Conservation (phyloP, 1,140 invertebrate species). For the Patella vulgata region DNA sequence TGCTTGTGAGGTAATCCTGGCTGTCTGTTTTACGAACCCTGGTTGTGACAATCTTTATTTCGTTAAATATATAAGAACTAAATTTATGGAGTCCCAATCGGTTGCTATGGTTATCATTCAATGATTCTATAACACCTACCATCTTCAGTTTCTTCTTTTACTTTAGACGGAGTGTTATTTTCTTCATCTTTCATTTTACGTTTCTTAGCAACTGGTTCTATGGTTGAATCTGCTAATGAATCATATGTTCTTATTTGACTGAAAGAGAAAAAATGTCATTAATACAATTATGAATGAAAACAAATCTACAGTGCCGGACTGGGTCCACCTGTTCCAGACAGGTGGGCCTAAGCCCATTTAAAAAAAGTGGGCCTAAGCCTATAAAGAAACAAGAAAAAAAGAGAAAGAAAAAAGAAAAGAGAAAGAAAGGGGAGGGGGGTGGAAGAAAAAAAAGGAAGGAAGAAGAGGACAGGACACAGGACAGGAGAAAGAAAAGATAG, state of each 20-base stretch:
- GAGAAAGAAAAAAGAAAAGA: neutral
- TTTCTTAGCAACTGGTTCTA: constrained; percentile 63
- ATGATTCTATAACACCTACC: constrained; percentile 34
- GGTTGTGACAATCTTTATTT: neutral
- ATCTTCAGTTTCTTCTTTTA: constrained; percentile 52
- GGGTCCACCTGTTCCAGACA: neutral
- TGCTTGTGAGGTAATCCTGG: constrained; percentile 1
- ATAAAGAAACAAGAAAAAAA: neutral
- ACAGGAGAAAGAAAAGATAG: too few species aligned
- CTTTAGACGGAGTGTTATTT: constrained; percentile 3
- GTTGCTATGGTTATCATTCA: neutral
- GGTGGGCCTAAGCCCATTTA: neutral
- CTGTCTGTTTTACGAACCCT: neutral
- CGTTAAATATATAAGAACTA: neutral
- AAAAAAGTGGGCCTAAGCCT: too few species aligned
- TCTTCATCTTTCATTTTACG: constrained; percentile 41
- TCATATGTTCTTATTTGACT: constrained; percentile 69
- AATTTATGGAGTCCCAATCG: neutral
- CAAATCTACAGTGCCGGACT: too few species aligned
- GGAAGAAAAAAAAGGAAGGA: neutral
- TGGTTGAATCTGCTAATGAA: constrained; percentile 67
- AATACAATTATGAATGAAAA: neutral
- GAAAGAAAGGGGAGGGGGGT: too few species aligned
- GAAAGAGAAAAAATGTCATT: constrained; percentile 21
- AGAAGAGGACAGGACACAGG: neutral